Base-by-base conservation (phyloP, 1,140 invertebrate species). In the Leptopilina clavipes region DNA sequence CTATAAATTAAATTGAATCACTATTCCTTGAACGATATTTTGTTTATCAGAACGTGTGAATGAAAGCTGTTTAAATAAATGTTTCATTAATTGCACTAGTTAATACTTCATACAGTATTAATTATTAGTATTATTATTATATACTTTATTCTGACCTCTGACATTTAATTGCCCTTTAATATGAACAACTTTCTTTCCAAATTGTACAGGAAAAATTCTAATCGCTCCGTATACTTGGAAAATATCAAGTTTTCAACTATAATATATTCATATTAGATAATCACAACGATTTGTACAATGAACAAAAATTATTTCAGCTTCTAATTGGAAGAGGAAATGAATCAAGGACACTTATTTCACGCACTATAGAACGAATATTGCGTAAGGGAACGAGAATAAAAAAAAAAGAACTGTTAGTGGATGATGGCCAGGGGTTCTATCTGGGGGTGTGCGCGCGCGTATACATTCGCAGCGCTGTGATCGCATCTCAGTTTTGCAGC, bases 401-500 rank as follows among this genome's bases (percentile, higher is more conserved):
- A n/a, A 79, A 78, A 40, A 5, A 75, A 78, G 75, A 75, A 77
- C 75, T 76, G 54, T 65, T 73, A 71, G 73, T 65, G 76, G 56
- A 76, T 80, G 56, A 76, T 80, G 78, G 81, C 71, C 76, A 77
- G 78, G 77, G 79, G 70, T 79, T 81, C 77, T 76, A 70, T 73
- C 48, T 74, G 76, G 77, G 73, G 77, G 76, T 43, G 43, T 73
- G 56, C 25, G 73, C 79, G 85, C 85, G 88, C 88, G 88, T 88
- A 87, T 86, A 87, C 84, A 84, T 73, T 84, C 45, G 75, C 79
- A 81, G 83, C 84, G 84, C 84, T 84, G 82, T 82, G 81, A 81
- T 89, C 81, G 85, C 83, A 88, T 86, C 86, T 89, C 88, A 90
- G 89, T 90, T 84, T 88, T 86, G 85, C 89, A 90, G 89, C 89